Conservation (phyloP, 2,113 vertebrate species). For the Diphyllodes magnificus region DNA sequence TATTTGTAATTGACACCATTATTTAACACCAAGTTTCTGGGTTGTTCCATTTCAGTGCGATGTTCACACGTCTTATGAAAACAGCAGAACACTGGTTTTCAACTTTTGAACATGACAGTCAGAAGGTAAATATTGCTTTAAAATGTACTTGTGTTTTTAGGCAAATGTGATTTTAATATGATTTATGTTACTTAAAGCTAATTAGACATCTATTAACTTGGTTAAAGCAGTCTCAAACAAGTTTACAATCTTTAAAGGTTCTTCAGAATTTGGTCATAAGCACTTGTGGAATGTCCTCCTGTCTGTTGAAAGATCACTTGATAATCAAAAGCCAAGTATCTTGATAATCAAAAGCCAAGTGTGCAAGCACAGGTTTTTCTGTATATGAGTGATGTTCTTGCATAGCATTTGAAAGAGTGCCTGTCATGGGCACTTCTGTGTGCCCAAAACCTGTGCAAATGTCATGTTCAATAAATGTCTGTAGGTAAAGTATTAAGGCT, state of each 20-base stretch:
- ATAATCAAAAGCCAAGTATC: not conserved
- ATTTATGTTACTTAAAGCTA: not conserved
- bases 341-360: not conserved
- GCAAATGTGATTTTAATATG: not conserved
- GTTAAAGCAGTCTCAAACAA: not conserved
- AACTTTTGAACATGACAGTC: conserved; percentile 79
- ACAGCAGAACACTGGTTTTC: conserved; percentile 85
- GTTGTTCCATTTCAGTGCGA: conserved; percentile 68
- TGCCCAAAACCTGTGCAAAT: not conserved
- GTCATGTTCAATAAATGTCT: not conserved
- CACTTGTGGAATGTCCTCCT: not conserved
- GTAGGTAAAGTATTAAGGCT: not conserved
- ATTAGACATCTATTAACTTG: not conserved
- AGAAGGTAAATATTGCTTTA: conserved; percentile 71
- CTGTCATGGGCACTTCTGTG: not conserved
- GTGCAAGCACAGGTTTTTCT: not conserved
- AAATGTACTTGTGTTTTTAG: not conserved
- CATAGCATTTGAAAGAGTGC: not conserved
- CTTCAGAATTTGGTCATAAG: not conserved
- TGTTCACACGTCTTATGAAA: conserved; percentile 82
- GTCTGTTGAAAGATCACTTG: not conserved
- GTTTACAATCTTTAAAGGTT: not conserved
- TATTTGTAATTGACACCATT: not conserved
- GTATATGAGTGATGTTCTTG: not conserved
- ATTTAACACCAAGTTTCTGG: conserved; percentile 21